Percentiles rank a stretch among this genome's conserved stretches.
These are phyloP conservation scores for Liasis olivaceus DNA, from an alignment of 2,797 vertebrate species.

Conservation along the genomic window DNA sequence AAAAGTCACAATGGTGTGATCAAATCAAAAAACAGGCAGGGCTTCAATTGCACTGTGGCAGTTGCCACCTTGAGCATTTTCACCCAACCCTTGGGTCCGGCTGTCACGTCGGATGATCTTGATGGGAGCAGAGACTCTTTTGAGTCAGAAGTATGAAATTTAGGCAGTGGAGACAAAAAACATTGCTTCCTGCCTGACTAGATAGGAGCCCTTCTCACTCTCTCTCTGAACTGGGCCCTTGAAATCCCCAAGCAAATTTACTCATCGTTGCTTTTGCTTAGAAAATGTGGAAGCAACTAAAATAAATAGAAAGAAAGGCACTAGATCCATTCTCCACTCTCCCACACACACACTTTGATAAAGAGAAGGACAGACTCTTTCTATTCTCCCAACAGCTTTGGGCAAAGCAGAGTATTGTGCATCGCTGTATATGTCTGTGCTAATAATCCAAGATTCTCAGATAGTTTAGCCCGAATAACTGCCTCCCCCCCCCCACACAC, in stretches of 20 bases:
- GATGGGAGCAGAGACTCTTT: slow-evolving; percentile 58
- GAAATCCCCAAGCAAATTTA: slow-evolving; percentile 32
- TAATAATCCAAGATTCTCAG: not conserved
- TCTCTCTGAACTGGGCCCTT: slow-evolving; percentile 25
- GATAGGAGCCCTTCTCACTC: not conserved
- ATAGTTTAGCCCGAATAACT: slow-evolving; percentile 2
- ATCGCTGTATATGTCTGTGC: not conserved
- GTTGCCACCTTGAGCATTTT: not conserved
- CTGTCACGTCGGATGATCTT: slow-evolving; percentile 67
- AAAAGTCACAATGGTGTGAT: not conserved
- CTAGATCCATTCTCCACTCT: not conserved
- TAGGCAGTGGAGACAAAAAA: slow-evolving; percentile 13
- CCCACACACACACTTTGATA: not conserved
- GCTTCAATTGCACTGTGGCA: not conserved
- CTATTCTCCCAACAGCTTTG: not conserved
- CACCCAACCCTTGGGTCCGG: slow-evolving; percentile 39
- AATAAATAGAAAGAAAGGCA: slow-evolving; percentile 36
- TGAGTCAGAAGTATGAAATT: slow-evolving; percentile 59
- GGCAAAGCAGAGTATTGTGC: not conserved
- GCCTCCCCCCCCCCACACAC: not conserved
- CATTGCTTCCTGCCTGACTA: not conserved
- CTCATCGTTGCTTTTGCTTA: not conserved
- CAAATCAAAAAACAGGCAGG: not conserved
- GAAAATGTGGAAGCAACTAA: slow-evolving; percentile 38
- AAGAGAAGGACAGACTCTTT: not conserved